These are phyloP conservation scores for Cervus canadensis DNA, from an alignment of 2,113 vertebrate genomes.

Conservation along the genomic window DNA sequence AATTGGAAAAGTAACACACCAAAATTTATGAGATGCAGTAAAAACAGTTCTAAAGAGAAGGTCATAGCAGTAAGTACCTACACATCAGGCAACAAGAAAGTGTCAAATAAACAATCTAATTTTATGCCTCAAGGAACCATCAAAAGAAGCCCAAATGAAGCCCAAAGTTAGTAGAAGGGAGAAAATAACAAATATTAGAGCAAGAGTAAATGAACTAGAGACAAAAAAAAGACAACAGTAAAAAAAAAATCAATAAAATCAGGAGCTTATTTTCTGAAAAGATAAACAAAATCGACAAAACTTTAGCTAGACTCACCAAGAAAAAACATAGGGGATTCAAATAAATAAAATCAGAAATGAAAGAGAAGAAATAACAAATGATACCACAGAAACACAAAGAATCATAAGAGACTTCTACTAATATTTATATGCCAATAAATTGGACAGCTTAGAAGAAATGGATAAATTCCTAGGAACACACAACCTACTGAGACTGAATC, in stretches of 20 bases:
- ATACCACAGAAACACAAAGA: not conserved
- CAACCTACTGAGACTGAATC: not conserved
- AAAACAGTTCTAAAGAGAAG: not conserved
- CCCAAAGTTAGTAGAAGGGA: not conserved
- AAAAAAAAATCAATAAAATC: not conserved
- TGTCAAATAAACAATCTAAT: not conserved
- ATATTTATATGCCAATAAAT: not conserved
- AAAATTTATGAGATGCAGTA: not conserved
- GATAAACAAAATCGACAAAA: not conserved
- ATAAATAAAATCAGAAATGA: not conserved
- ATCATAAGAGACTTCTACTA: not conserved
- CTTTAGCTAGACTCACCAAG: not conserved
- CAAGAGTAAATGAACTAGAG: not conserved
- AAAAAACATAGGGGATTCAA: not conserved
- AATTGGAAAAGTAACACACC: not conserved
- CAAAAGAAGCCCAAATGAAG: not conserved
- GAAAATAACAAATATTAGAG: not conserved
- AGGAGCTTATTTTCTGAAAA: not conserved
- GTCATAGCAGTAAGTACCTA: not conserved
- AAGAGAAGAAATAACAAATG: not conserved
- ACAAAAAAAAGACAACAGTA: not conserved
- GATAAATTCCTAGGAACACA: not conserved
- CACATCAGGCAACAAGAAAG: not conserved
- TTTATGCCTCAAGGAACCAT: not conserved
- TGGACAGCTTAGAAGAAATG: not conserved